Percentiles rank a stretch among this genome's conserved stretches.
Evolutionary conservation across 2,797 vertebrate genomes (phyloP).

Genomic region (Mareca strepera): DNA sequence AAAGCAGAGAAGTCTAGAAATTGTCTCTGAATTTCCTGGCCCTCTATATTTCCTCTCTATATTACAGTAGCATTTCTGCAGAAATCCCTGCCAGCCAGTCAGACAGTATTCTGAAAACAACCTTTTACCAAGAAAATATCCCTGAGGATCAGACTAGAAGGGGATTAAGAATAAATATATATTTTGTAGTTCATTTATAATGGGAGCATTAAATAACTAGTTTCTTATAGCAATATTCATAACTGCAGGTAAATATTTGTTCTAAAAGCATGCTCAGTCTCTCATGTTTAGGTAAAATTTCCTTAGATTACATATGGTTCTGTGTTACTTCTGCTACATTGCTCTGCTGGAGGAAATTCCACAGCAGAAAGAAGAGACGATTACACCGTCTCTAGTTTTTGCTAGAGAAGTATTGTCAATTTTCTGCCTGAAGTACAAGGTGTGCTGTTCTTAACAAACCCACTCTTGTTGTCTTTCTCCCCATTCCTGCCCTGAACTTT

Average conservation of each 20-base stretch:
- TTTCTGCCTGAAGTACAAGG: not conserved
- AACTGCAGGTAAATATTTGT: conserved; percentile 16
- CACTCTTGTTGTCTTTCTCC: not conserved
- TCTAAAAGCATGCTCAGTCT: not conserved
- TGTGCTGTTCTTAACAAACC: not conserved
- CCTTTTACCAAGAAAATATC: not conserved
- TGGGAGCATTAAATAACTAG: not conserved
- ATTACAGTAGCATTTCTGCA: not conserved
- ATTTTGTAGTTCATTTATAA: not conserved
- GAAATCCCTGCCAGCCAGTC: not conserved
- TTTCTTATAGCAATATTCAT: not conserved
- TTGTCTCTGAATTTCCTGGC: not conserved
- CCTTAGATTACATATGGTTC: not conserved
- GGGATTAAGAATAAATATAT: not conserved
- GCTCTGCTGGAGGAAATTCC: not conserved
- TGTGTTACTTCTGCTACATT: not conserved
- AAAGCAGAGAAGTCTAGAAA: not conserved
- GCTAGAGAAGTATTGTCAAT: not conserved
- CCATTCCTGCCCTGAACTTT: not conserved
- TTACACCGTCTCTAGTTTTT: not conserved
- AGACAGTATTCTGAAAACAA: not conserved
- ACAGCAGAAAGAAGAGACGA: not conserved
- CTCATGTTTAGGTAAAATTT: not conserved
- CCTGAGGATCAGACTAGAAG: not conserved
- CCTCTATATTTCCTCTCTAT: not conserved